phyloP scores from a whole-genome alignment of 2,888 invertebrate genomes.

The Campaea margaritaria region DNA sequence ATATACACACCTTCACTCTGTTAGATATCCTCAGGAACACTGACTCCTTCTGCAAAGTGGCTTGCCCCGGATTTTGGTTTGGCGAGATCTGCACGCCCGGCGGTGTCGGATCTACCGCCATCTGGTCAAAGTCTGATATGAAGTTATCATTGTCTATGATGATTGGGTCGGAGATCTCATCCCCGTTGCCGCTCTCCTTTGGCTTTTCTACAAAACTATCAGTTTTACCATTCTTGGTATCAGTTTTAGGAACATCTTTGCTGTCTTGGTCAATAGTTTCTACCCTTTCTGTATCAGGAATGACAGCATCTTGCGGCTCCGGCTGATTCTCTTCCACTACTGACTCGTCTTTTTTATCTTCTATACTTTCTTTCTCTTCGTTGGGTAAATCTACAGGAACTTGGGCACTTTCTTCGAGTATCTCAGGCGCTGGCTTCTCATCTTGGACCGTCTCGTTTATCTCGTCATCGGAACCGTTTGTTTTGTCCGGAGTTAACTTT shows the following conservation, averaged over 20 bases:
- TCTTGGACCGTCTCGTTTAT: conserved; percentile 67
- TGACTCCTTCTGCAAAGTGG: conserved; percentile 92
- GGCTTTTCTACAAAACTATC: conserved; percentile 62
- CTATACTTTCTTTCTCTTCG: conserved; percentile 59
- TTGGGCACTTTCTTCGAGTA: conserved; percentile 53
- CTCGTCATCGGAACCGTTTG: conserved; percentile 67
- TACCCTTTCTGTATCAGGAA: conserved; percentile 56
- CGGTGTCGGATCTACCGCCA: conserved; percentile 76
- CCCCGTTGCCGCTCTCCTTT: conserved; percentile 60
- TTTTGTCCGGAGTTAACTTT: conserved; percentile 67
- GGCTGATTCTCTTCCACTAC: conserved; percentile 59
- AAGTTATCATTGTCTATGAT: conserved; percentile 80
- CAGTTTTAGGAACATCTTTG: conserved; percentile 55
- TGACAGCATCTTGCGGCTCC: conserved; percentile 53
- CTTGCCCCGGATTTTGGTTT: conserved; percentile 68
- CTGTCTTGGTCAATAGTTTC: conserved; percentile 58
- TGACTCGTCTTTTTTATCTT: conserved; percentile 62
- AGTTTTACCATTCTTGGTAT: conserved; percentile 64
- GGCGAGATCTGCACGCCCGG: conserved; percentile 60
- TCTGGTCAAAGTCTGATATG: conserved; percentile 83
- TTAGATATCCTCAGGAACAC: conserved; percentile 98
- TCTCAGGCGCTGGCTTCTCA: conserved; percentile 58
- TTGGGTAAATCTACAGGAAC: conserved; percentile 61
- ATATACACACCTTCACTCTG: conserved; percentile 92
- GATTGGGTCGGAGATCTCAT: conserved; percentile 68